Percentiles rank a stretch among this genome's conserved stretches.
These are phyloP conservation scores for Trachelipus rathkii DNA, from an alignment of 1,140 invertebrate genomes.

Conservation along the genomic window DNA sequence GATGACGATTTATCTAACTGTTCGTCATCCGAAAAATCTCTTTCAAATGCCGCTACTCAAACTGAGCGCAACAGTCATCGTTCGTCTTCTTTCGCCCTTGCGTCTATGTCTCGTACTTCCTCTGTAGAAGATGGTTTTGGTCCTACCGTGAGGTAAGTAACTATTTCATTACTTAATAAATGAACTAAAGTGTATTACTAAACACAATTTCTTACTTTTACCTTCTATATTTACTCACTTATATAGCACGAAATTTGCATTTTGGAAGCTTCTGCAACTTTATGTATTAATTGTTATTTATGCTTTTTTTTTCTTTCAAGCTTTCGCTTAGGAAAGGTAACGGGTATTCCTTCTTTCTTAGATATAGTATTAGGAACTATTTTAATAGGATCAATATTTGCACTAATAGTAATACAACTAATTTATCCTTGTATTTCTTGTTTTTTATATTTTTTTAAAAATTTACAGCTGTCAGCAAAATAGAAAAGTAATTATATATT, in stretches of 20 bases:
- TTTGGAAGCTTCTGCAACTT: too few relatives aligned
- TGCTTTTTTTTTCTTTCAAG: conserved; percentile 34
- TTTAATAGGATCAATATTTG: conserved; percentile 29
- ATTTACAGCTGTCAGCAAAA: too few relatives aligned
- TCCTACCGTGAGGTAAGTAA: conserved; percentile 43
- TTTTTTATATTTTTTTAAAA: conserved; percentile 1
- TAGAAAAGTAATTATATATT: too few relatives aligned
- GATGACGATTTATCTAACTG: too few relatives aligned
- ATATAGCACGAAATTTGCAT: too few relatives aligned
- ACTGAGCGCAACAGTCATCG: conserved; percentile 54
- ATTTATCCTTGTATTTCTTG: not conserved
- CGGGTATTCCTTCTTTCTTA: conserved; percentile 27
- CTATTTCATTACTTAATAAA: not conserved
- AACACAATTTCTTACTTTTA: too few relatives aligned
- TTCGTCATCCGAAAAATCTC: not conserved
- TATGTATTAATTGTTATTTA: too few relatives aligned
- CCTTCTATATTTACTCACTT: too few relatives aligned
- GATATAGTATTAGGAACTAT: conserved; percentile 33
- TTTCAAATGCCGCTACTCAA: conserved; percentile 63
- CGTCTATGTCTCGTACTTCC: conserved; percentile 33
- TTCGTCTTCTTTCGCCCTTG: not conserved
- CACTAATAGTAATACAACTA: conserved; percentile 25
- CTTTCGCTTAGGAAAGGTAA: conserved; percentile 46
- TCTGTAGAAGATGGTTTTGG: conserved; percentile 43
- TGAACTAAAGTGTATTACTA: too few relatives aligned